Conservation (phyloP, 2,888 invertebrate species). For the Mythimna lalbum region DNA sequence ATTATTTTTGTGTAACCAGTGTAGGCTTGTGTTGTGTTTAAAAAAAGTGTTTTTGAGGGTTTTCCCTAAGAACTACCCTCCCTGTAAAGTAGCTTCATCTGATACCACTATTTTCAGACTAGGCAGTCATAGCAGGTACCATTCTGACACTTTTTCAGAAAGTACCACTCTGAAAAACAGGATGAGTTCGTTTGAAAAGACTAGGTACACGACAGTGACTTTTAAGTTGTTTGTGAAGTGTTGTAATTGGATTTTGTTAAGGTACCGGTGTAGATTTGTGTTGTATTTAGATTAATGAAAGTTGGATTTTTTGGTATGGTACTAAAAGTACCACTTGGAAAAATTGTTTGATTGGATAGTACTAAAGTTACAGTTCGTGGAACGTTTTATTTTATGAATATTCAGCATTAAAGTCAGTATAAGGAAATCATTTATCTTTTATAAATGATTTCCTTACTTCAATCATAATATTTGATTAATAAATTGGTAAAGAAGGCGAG, state of each 20-base stretch:
- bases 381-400: not conserved
- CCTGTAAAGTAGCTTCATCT: too few relatives aligned
- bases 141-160: conserved; percentile 26
- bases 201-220: conserved; percentile 29
- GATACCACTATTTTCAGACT: too few relatives aligned
- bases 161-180: conserved; percentile 42
- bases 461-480: conserved; percentile 3
- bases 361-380: not conserved
- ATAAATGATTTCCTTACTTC: not conserved
- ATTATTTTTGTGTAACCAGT: conserved; percentile 25
- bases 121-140: conserved; percentile 22
- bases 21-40: conserved; percentile 5
- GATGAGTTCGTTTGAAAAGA: conserved; percentile 43
- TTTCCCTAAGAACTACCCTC: too few relatives aligned
- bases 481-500: conserved; percentile 31
- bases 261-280: conserved; percentile 19
- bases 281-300: not conserved
- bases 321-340: conserved; percentile 28
- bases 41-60: too few relatives aligned
- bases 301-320: conserved; percentile 13
- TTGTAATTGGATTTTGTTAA: conserved; percentile 16
- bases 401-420: not conserved
- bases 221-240: conserved; percentile 10
- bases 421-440: not conserved
- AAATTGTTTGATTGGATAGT: not conserved